Base-by-base conservation (phyloP, 2,797 vertebrate species). In the Cyclura pinguis region DNA sequence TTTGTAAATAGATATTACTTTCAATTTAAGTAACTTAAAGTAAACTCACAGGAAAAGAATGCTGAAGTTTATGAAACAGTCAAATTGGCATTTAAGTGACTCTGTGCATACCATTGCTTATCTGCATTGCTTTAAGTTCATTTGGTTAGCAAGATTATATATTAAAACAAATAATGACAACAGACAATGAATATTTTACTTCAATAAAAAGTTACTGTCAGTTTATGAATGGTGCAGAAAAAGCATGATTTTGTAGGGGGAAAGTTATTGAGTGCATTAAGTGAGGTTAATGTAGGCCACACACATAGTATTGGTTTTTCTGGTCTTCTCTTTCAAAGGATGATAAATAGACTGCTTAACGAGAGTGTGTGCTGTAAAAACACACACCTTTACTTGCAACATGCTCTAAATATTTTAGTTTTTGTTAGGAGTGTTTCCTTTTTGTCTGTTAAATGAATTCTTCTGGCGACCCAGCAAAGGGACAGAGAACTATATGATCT, bases 151-250 rank as follows among this genome's bases (percentile, higher is more conserved):
- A 93, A 98, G 97, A 97, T 98, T 98, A 98, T 98, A 94, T 97
- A 97, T 98, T 97, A 97, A 97, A 97, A 96, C 96, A 97, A 97
- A 97, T 97, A 97, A 95, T 97, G 97, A 97, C 97, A 97, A 97
- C 95, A 97, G 96, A 97, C 97, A 98, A 97, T 97, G 97, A 97
- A 96, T 96, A 96, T 97, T 97, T 96, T 97, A 96, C 96, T 96
- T 97, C 97, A 96, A 97, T 98, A 98, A 98, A 98, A 98, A 96
- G 97, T 96, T 97, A 96, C 97, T 98, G 98, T 97, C 97, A 98
- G 97, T 97, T 97, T 97, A 96, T 97, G 97, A 97, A 97, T 97
- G 95, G 96, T 96, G 96, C 96, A 97, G 95, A 97, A 97, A 97
- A 95, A 80, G 96, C 95, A 93, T 95, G 92, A 96, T 96, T 97